These are phyloP conservation scores for Pelecanoides urinatrix DNA, from an alignment of 2,113 vertebrate species.

Conservation along the genomic window DNA sequence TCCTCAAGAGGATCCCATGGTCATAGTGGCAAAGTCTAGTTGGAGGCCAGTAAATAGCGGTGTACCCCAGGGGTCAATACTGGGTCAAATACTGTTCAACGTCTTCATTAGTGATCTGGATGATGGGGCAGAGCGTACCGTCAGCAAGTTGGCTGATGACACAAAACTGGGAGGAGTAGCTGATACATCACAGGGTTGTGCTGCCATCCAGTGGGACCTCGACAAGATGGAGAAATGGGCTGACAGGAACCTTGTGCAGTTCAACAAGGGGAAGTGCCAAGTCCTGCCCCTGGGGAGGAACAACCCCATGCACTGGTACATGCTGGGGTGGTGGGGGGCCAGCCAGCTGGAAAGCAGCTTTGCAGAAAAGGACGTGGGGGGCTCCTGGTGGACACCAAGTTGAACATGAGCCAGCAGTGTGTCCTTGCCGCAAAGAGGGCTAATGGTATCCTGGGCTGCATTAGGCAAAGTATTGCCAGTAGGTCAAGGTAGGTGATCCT, in stretches of 20 bases:
- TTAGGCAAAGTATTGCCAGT: not conserved
- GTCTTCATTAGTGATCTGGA: not conserved
- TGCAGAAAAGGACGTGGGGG: not conserved
- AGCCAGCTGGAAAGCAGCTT: not conserved
- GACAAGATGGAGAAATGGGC: not conserved
- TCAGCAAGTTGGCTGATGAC: not conserved
- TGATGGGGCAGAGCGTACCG: too few species aligned
- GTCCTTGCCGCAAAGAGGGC: not conserved
- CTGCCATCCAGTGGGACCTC: not conserved
- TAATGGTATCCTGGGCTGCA: not conserved
- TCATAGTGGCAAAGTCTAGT: not conserved
- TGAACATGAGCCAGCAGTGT: not conserved
- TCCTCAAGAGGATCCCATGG: not conserved
- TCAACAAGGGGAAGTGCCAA: not conserved
- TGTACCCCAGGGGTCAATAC: not conserved
- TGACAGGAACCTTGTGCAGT: not conserved
- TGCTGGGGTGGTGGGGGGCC: not conserved
- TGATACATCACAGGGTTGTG: not conserved
- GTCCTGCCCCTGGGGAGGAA: not conserved
- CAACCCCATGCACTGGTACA: not conserved
- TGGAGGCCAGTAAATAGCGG: not conserved
- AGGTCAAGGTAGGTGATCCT: not conserved
- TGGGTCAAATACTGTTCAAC: not conserved
- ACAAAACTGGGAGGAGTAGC: not conserved
- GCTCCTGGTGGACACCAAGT: not conserved